Percentiles rank a stretch among this genome's conserved stretches.
Evolutionary conservation across 1,140 invertebrate genomes (phyloP).

Genomic region (Lasioglossum albipes): DNA sequence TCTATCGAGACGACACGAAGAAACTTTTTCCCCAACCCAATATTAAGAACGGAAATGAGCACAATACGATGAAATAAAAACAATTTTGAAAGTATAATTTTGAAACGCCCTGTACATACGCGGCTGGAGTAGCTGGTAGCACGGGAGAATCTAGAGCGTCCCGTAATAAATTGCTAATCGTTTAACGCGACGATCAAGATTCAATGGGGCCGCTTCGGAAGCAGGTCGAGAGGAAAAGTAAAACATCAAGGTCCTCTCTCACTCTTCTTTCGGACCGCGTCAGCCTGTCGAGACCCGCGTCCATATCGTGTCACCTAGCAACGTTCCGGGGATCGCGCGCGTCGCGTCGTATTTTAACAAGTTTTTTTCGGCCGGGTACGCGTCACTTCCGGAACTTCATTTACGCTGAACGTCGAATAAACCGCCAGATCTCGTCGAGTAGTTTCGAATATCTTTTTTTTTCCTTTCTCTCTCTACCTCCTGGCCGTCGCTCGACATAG

Average conservation of each 20-base stretch:
- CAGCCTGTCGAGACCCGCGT: background rate
- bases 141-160: too few relatives aligned
- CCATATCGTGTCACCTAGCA: background rate
- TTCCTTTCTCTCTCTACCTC: background rate
- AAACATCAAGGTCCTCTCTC: constrained; percentile 21
- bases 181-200: background rate
- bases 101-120: too few relatives aligned
- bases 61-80: too few relatives aligned
- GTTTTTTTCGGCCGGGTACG: background rate
- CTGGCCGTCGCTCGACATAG: too few relatives aligned
- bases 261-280: background rate
- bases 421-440: constrained; percentile 14
- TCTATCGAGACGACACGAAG: too few relatives aligned
- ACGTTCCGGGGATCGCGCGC: background rate
- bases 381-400: background rate
- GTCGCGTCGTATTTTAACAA: constrained; percentile 17
- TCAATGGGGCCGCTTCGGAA: background rate
- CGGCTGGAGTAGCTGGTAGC: too few relatives aligned
- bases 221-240: background rate
- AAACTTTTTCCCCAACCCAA: too few relatives aligned
- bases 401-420: constrained; percentile 11
- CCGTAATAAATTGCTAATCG: background rate
- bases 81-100: too few relatives aligned
- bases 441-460: constrained; percentile 45
- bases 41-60: too few relatives aligned